Conservation (phyloP, 2,113 vertebrate species). For the Nothocercus julius region DNA sequence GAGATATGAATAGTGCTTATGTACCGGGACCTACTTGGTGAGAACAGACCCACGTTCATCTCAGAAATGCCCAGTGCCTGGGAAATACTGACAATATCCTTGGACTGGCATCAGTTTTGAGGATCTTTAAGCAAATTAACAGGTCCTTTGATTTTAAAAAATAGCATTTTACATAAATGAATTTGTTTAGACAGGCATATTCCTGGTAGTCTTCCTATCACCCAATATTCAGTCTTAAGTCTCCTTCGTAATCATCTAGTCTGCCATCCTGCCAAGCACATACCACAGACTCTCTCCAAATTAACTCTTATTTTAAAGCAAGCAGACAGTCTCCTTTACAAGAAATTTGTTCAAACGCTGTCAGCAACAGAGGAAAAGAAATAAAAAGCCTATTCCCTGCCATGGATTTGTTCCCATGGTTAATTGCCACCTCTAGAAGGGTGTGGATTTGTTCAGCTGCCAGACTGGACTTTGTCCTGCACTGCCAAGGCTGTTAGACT, state of each 20-base stretch:
- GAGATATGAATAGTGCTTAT: slow-evolving; percentile 52
- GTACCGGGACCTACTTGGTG: background rate
- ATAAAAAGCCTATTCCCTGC: background rate
- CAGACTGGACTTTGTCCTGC: background rate
- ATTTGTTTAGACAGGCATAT: background rate
- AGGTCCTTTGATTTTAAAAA: background rate
- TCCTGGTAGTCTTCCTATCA: background rate
- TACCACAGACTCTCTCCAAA: background rate
- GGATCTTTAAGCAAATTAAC: background rate
- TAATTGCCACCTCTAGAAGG: background rate
- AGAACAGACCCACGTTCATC: background rate
- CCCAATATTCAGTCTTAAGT: background rate
- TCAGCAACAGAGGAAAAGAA: background rate
- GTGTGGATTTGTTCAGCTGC: background rate
- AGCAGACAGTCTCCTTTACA: background rate
- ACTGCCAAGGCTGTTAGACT: background rate
- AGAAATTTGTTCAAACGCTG: background rate
- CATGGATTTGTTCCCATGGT: background rate
- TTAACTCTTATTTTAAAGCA: background rate
- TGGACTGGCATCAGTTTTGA: background rate
- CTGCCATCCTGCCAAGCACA: slow-evolving; percentile 5
- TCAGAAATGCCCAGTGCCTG: background rate
- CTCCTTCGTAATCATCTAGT: background rate
- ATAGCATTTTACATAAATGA: background rate
- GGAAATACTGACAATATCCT: background rate